Conservation (phyloP, 2,113 vertebrate genomes). For the Pygoscelis adeliae region DNA sequence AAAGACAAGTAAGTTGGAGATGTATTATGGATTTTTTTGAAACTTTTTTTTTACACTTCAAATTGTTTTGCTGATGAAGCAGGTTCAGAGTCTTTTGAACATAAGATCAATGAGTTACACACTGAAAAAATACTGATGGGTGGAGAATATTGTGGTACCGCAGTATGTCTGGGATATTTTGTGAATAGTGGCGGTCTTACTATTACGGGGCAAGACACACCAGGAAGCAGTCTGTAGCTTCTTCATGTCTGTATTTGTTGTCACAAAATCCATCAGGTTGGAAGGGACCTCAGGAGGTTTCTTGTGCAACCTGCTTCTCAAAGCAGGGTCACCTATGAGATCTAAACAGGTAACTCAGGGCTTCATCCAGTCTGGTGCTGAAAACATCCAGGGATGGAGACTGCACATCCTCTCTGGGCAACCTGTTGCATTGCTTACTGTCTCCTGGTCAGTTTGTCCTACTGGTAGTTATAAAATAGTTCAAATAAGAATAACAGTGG, state of each 20-base stretch:
- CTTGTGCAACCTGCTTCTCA: neutral
- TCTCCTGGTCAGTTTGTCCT: neutral
- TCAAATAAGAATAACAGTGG: neutral
- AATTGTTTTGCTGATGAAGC: neutral
- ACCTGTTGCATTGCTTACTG: neutral
- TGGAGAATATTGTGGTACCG: neutral
- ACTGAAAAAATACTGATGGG: neutral
- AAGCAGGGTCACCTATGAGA: neutral
- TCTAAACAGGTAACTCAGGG: neutral
- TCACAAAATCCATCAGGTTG: neutral
- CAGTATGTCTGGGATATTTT: neutral
- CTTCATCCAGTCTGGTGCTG: neutral
- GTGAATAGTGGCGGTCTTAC: neutral
- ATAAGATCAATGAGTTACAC: neutral
- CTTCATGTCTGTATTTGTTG: neutral
- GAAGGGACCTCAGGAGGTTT: neutral
- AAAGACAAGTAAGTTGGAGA: constrained; percentile 81
- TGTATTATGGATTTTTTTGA: neutral
- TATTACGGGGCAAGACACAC: neutral
- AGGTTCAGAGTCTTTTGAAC: neutral
- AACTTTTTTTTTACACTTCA: neutral
- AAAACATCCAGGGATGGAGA: neutral
- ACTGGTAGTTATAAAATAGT: neutral
- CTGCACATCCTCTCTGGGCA: neutral
- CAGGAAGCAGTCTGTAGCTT: neutral